Percentiles rank a stretch among this genome's conserved stretches.
phyloP scores from a whole-genome alignment of 2,888 invertebrate species.

The Dorcus hopei region DNA sequence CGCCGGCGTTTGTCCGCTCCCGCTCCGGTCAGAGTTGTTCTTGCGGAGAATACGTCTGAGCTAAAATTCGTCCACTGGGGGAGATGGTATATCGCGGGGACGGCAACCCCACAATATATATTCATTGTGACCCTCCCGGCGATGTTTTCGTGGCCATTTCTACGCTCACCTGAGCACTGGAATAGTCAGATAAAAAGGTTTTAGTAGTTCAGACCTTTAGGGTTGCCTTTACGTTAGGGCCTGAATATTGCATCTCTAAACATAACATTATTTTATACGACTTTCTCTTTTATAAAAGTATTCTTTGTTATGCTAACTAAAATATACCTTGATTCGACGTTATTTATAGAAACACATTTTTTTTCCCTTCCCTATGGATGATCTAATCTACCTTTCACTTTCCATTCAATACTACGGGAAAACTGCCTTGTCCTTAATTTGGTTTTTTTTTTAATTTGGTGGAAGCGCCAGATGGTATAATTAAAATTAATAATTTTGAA shows the following conservation, averaged over 20 bases:
- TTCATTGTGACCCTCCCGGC: conserved; percentile 40
- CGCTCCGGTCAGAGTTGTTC: conserved; percentile 21
- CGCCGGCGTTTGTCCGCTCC: conserved; percentile 21
- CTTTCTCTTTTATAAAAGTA: conserved; percentile 9
- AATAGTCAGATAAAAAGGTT: conserved; percentile 41
- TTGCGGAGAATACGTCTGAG: conserved; percentile 23
- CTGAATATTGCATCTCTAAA: conserved; percentile 28
- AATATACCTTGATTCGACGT: conserved; percentile 21
- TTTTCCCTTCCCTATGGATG: not conserved
- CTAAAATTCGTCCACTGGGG: conserved; percentile 22
- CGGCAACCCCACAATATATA: conserved; percentile 32
- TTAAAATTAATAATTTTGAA: no score
- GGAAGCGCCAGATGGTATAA: no score
- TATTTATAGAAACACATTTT: not conserved
- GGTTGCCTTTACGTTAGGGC: conserved; percentile 28
- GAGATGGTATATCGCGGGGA: conserved; percentile 22
- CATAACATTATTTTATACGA: conserved; percentile 32
- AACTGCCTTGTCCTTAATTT: no score
- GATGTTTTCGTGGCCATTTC: conserved; percentile 40
- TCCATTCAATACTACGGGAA: no score
- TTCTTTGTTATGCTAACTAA: conserved; percentile 25
- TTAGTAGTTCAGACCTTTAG: conserved; percentile 37
- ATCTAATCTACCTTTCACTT: no score
- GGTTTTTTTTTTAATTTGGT: no score
- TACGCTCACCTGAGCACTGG: conserved; percentile 41